Percentiles rank a stretch among this genome's conserved stretches.
These are phyloP conservation scores for Theocolax elegans DNA, from an alignment of 1,140 invertebrate genomes.

Conservation along the genomic window DNA sequence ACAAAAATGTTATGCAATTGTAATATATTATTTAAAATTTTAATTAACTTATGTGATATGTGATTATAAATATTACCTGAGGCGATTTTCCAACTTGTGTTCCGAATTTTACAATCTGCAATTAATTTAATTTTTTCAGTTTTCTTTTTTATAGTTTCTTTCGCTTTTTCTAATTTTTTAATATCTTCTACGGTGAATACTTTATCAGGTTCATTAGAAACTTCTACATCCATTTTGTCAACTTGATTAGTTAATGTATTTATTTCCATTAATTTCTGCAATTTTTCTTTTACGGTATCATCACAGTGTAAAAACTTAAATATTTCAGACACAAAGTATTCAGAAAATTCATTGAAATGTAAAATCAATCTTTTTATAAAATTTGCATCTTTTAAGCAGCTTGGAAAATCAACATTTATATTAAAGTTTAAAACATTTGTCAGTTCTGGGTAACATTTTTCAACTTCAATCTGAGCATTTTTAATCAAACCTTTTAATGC, in stretches of 20 bases:
- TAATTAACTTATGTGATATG: no score
- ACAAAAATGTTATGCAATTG: not conserved
- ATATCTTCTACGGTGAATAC: constrained; percentile 54
- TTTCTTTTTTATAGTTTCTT: constrained; percentile 20
- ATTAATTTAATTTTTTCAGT: constrained; percentile 21
- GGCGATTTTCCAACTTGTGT: constrained; percentile 49
- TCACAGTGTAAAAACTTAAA: constrained; percentile 47
- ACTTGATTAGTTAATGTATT: constrained; percentile 36
- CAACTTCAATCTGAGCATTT: constrained; percentile 48
- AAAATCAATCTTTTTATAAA: constrained; percentile 53
- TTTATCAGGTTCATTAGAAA: constrained; percentile 36
- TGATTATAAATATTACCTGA: constrained; percentile 11
- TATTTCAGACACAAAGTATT: constrained; percentile 50
- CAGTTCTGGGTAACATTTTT: constrained; percentile 49
- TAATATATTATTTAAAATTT: not conserved
- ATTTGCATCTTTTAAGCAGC: constrained; percentile 49
- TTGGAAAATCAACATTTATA: constrained; percentile 43
- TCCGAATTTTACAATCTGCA: constrained; percentile 50
- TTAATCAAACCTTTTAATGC: constrained; percentile 40
- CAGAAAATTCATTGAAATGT: constrained; percentile 54
- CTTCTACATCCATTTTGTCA: constrained; percentile 14
- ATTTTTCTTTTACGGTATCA: constrained; percentile 39
- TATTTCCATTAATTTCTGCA: constrained; percentile 52
- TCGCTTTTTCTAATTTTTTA: constrained; percentile 37
- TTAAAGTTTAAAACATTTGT: constrained; percentile 50